Evolutionary conservation across 2,113 vertebrate species (phyloP), one percentile per base, ranked within the genome.

Genomic region (Todiramphus chloris): DNA sequence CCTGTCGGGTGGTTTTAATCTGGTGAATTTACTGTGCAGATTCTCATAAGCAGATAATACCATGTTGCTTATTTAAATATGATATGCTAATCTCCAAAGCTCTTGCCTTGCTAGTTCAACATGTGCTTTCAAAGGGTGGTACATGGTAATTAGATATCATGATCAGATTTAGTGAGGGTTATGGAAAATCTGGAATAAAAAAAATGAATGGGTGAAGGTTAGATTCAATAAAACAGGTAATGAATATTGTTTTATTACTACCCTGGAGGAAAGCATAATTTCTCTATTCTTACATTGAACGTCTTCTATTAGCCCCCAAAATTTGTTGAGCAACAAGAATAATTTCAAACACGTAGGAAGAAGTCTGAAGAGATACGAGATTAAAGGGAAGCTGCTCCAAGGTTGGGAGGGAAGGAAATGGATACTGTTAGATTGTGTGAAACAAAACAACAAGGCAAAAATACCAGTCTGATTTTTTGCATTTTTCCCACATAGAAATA

Each of bases 1-100:
- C 5, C 96, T 99, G 16, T 96, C 90, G 48, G 97, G 98, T 33
- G 98, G 98, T 69, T 97, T 99, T 83, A 97, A 99, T 50, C 98
- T 98, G 4, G 50, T 96, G 51, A 85, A 98, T 46, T 97, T 99
- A 43, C 96, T 98, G 7, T 97, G 97, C 75, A 90, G 90, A 21
- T 70, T 89, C 76, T 98, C 98, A 98, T 99, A 96, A 98, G 98
- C 86, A 66, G 51, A 30, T 76, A 35, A 75, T 60, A 46, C 25
- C 8, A 7, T 46, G 25, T 51, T 94, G 21, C 50, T 48, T 50
- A 35, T 56, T 83, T 90, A 79, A 68, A 68, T 50, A 33, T 21
- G 13, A 37, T 9, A 70, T 55, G 39, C 27, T 93, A 44, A 43
- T 90, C 73, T 83, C 67, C 64, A 53, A 80, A 73, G 30, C 41